Evolutionary conservation across 1,140 invertebrate species (phyloP).

Genomic region (Oscheius sp.): DNA sequence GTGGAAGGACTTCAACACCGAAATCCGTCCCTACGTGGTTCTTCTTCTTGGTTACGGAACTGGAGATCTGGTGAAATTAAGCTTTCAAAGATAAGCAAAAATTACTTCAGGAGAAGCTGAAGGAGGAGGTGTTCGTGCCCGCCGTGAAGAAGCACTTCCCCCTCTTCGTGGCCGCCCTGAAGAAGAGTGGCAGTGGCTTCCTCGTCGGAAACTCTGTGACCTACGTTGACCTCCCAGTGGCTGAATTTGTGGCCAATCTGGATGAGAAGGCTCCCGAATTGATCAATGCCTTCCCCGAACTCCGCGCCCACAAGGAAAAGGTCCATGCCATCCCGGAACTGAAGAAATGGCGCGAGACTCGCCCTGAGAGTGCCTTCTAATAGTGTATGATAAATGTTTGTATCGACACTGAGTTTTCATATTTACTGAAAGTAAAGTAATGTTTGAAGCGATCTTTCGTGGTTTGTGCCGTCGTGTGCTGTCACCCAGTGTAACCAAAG

Average conservation of each 20-base stretch:
- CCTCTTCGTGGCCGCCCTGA: neutral
- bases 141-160: slow-evolving; percentile 4
- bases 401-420: too few species aligned
- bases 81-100: neutral
- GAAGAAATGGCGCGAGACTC: slow-evolving; percentile 18
- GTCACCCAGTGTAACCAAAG: too few species aligned
- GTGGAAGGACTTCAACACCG: slow-evolving; percentile 17
- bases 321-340: slow-evolving; percentile 8
- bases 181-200: neutral
- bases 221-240: slow-evolving; percentile 13
- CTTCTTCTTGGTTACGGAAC: neutral
- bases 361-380: slow-evolving; percentile 24
- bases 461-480: too few species aligned
- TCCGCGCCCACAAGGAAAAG: neutral
- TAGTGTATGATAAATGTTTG: too few species aligned
- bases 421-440: too few species aligned
- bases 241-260: slow-evolving; percentile 7
- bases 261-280: neutral
- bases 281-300: neutral
- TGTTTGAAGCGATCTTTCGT: too few species aligned
- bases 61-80: slow-evolving; percentile 14
- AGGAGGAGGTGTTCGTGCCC: slow-evolving; percentile 9
- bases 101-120: slow-evolving; percentile 6
- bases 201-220: slow-evolving; percentile 24
- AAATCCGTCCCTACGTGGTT: slow-evolving; percentile 2